Evolutionary conservation across 2,888 invertebrate species (phyloP).

Genomic region (Drosophila kuntzei): DNA sequence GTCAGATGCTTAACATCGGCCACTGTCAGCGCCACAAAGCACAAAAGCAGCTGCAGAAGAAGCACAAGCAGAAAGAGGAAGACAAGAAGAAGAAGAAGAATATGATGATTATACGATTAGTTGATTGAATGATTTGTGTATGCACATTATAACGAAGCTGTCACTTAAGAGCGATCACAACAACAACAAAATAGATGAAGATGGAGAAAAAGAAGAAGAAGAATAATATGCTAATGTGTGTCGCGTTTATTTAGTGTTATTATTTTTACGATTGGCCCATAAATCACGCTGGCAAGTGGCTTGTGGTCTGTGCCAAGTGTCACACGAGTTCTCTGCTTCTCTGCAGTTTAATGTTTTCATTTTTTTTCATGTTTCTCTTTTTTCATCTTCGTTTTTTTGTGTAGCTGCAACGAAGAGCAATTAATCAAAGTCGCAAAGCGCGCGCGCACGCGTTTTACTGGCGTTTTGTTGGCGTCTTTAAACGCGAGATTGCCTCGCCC

Average conservation of each 20-base stretch:
- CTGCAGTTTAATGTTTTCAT: slow-evolving; percentile 38
- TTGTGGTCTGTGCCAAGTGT: slow-evolving; percentile 42
- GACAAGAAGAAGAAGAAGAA: neutral
- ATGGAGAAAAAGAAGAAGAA: neutral
- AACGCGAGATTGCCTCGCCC: slow-evolving; percentile 23
- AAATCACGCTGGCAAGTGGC: slow-evolving; percentile 49
- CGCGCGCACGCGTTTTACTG: slow-evolving; percentile 56
- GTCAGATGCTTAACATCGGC: slow-evolving; percentile 82
- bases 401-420: slow-evolving; percentile 41
- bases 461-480: slow-evolving; percentile 57
- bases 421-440: slow-evolving; percentile 61
- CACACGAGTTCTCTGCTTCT: slow-evolving; percentile 28
- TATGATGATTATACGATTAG: slow-evolving; percentile 29
- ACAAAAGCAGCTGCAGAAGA: slow-evolving; percentile 66
- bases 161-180: slow-evolving; percentile 34
- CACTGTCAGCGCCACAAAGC: slow-evolving; percentile 69
- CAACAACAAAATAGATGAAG: slow-evolving; percentile 5
- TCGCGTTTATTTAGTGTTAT: slow-evolving; percentile 24
- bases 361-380: slow-evolving; percentile 14
- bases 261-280: slow-evolving; percentile 46
- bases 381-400: slow-evolving; percentile 1
- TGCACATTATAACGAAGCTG: slow-evolving; percentile 44
- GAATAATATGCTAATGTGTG: slow-evolving; percentile 39
- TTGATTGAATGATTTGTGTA: slow-evolving; percentile 40
- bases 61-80: neutral